Base-by-base conservation (phyloP, 2,888 invertebrate genomes). In the Lithophane ornitopus region DNA sequence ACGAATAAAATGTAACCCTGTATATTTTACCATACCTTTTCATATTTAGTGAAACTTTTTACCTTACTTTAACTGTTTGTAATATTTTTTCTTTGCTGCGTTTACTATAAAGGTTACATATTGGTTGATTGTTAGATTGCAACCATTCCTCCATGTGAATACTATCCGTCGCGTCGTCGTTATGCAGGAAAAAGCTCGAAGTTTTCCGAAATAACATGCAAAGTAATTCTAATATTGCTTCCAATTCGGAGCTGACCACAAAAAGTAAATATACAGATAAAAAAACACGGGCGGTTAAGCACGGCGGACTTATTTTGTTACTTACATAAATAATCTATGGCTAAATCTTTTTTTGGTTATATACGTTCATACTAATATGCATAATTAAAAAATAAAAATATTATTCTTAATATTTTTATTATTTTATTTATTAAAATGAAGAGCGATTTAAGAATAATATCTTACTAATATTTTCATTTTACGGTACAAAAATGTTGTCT, bases 81-180 rank as follows among this genome's bases (percentile, higher is more conserved):
- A 41, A 41, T 41, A 19, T n/a, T 65, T 44, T 69, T 49, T 16
- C 16, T 34, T 34, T n/a, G 3, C 16, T 69, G 16, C 39, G 7
- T 61, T 67, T 67, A 11, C 44, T 44, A 14, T 28, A 22, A 65
- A 34, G 2, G 16, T 34, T 54, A 49, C 12, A 52, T 28, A 54
- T 28, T 34, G 19, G 14, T 28, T 54, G n/a, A 61, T 78, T 46
- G 12, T 22, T 78, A 39, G 62, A 56, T 46, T 68, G 52, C 39
- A 46, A 19, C 22, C n/a, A 26, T 41, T 14, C 14, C 9, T 59
- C n/a, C 46, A 34, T 22, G 26, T 61, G n/a, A 58, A n/a, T 44
- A 49, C 12, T 26, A 28, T 39, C 12, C 3, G 26, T 16, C 28
- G 3, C 3, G 26, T 16, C 28, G 3, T 11, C 22, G n/a, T 52